Base-by-base conservation (phyloP, 2,113 vertebrate genomes). In the Lota lota region DNA sequence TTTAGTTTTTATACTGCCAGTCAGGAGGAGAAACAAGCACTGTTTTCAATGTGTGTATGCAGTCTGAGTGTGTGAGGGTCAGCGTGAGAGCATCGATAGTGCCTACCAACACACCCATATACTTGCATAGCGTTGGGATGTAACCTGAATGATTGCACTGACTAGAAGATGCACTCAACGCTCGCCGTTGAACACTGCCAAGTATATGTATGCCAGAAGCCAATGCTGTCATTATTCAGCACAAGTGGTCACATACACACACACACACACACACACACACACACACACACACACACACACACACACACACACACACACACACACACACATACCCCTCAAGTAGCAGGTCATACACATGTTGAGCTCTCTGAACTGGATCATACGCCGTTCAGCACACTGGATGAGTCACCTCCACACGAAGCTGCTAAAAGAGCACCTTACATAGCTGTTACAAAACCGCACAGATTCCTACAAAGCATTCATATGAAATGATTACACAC, bases 231-330 rank as follows among this genome's bases (percentile, higher is more conserved):
- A 58, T 58, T 58, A 58, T 58, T 18, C 18, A 8, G 21, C 59
- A 1, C 21, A 8, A 2, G 11, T 22, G 21, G 18, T 19, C 18
- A 19, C 56, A 58, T 8, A 19, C 18, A 58, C 56, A n/a, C 16
- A 58, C 18, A 58, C 56, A 18, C 56, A 18, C 19, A 20, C 56
- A n/a, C 19, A 20, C 56, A 58, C 19, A 19, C 56, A 58, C 18
- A 58, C 56, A 58, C 56, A 58, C 16, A 20, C 22, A 61, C 60
- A 22, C 22, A 22, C 60, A 12, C 60, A 61, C 21, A 61, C 21
- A 61, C 60, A 24, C 22, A 61, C 22, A 24, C 60, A 61, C 60
- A 61, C 60, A 61, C 60, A 61, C 60, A 61, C 60, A 61, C 21
- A 61, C 12, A 17, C 12, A 61, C 60, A 61, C 21, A 61, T 10